Evolutionary conservation across 2,888 invertebrate species (phyloP), one percentile per base, ranked within the genome.

Genomic region (Drosophila fungiperda): DNA sequence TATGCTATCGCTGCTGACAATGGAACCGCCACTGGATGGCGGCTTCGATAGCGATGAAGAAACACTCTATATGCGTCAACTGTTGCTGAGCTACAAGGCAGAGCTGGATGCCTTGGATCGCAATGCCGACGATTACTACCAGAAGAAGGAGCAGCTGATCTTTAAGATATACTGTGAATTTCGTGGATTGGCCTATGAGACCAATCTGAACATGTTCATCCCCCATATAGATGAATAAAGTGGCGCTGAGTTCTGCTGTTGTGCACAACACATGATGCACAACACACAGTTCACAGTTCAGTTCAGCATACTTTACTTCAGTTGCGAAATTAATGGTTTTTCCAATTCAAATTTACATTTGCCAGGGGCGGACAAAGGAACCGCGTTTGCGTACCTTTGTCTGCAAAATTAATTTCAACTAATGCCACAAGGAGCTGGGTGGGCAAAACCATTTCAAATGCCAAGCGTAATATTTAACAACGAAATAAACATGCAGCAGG

Each of bases 381-480:
- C 50, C 52, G 49, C 69, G 40, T 38, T n/a, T 15, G 20, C 33
- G 59, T 6, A 49, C 49, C 45, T 50, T 65, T 67, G 59, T 73
- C 76, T 64, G 57, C 68, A 70, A 76, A 79, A 82, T 87, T 84
- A 84, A 89, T 89, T 87, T 87, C 75, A 89, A 78, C 80, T 73
- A 80, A 82, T 73, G 69, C 65, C 69, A 76, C 73, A 68, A 73
- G 26, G 49, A 66, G 36, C 38, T 50, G 17, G 59, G 23, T 35
- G 6, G 52, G 45, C 38, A 38, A 59, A 68, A 65, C 45, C 86
- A 85, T 85, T 80, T 26, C 70, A 65, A 80, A 82, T 85, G 70
- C 68, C 59, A 72, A 65, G 40, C 88, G 61, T 65, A 82, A 73
- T 85, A 84, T 82, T 78, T 87, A 80, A 63, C 66, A 82, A 62